phyloP scores from a whole-genome alignment of 1,140 invertebrate species.

The Lasioglossum baleicum region DNA sequence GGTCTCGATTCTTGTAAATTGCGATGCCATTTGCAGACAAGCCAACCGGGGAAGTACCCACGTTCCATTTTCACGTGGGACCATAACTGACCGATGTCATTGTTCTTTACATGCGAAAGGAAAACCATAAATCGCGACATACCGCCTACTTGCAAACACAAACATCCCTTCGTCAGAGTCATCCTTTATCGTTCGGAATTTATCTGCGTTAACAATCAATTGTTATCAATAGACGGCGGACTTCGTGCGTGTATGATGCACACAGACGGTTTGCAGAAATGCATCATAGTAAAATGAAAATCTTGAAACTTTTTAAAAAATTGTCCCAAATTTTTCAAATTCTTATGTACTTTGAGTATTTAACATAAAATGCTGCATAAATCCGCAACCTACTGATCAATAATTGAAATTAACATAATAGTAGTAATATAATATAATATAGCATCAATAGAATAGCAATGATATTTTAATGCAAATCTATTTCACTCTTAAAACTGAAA shows the following conservation, averaged over 20 bases:
- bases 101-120: slow-evolving; percentile 48
- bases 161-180: slow-evolving; percentile 18
- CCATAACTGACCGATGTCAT: slow-evolving; percentile 58
- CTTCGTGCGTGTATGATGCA: neutral
- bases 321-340: no score
- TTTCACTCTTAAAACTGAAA: no score
- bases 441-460: no score
- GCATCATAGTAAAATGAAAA: no score
- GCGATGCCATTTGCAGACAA: slow-evolving; percentile 8
- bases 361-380: neutral
- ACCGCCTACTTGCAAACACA: slow-evolving; percentile 50
- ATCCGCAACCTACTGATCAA: neutral
- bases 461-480: no score
- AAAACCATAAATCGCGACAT: slow-evolving; percentile 24
- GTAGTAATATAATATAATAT: no score
- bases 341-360: no score
- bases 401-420: no score
- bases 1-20: slow-evolving; percentile 19
- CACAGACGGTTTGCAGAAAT: no score
- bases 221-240: neutral
- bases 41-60: slow-evolving; percentile 64
- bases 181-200: neutral
- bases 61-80: slow-evolving; percentile 68
- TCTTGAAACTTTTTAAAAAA: no score
- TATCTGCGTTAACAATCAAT: neutral